Evolutionary conservation across 1,140 invertebrate species (phyloP), one percentile per base, ranked within the genome.

Genomic region (Cardiocondyla obscurior): DNA sequence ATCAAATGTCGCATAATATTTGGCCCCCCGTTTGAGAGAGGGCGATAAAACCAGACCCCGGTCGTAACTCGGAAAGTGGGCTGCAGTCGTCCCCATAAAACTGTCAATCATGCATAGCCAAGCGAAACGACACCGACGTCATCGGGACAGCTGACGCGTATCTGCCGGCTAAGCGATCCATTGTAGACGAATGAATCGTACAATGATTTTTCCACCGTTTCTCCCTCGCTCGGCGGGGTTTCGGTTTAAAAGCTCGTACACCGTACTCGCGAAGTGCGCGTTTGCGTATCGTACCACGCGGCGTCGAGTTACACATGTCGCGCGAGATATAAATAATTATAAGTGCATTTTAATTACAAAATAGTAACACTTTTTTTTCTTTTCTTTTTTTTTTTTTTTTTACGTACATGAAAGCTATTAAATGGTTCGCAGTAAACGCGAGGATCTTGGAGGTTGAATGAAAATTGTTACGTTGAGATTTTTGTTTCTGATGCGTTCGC

Each of bases 51-150:
- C 49, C 14, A 51, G 53, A 33, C 53, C 57, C 57, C 49, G 72
- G 65, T 90, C 90, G 91, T 90, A 92, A 92, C 91, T 92, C 87
- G 84, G 72, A 86, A 88, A 91, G 90, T 79, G 87, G 65, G 70
- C 83, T 57, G 70, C 60, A 74, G 28, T 55, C 69, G 77, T 85
- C 90, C 88, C 90, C 84, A 91, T 92, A 92, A 93, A 93, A 90
- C 87, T 92, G 92, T 93, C 92, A 93, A 92, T 93, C 92, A 93
- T 88, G 82, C 28, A 70, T 65, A 79, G 57, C 30, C 83, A 62
- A 57, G 19, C 85, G 73, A 85, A 85, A 76, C 79, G 81, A 85
- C 81, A 74, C 83, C 87, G 85, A 85, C 85, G 83, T 74, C 79
- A 81, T 81, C 79, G 55, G 86, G 88, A 93, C 90, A 93, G 91